These are phyloP conservation scores for Tiaroga cobitis DNA, from an alignment of 2,797 vertebrate species.

Conservation along the genomic window DNA sequence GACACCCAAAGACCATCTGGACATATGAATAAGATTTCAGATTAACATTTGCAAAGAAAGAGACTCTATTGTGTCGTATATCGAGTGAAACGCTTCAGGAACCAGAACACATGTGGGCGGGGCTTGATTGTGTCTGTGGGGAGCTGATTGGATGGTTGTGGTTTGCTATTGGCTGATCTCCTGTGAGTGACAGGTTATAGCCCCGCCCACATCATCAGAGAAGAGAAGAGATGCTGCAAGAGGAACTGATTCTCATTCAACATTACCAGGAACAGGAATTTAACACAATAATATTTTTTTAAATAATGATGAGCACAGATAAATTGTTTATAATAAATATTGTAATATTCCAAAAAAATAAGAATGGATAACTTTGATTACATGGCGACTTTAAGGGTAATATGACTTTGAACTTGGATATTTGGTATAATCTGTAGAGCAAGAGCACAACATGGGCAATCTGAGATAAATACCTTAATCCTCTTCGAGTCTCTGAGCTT, in stretches of 20 bases:
- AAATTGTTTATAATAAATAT: too few relatives aligned
- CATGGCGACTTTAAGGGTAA: neutral
- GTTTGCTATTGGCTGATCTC: too few relatives aligned
- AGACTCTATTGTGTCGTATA: neutral
- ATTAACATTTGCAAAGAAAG: neutral
- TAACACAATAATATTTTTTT: too few relatives aligned
- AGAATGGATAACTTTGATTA: neutral
- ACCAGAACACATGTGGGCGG: neutral
- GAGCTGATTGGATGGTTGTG: too few relatives aligned
- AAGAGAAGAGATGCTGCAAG: too few relatives aligned
- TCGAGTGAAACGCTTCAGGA: neutral
- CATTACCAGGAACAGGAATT: neutral
- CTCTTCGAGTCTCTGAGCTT: slow-evolving; percentile 11
- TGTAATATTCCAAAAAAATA: too few relatives aligned
- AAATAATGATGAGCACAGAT: too few relatives aligned
- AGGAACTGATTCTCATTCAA: neutral
- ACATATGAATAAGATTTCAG: neutral
- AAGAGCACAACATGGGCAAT: neutral
- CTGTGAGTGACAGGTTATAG: too few relatives aligned
- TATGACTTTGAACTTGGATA: neutral
- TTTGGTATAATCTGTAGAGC: neutral
- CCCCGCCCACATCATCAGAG: too few relatives aligned
- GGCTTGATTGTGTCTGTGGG: too few relatives aligned
- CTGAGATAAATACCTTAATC: slow-evolving; percentile 8
- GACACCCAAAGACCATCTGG: neutral